phyloP scores from a whole-genome alignment of 2,888 invertebrate species.

The Cactoblastis cactorum region DNA sequence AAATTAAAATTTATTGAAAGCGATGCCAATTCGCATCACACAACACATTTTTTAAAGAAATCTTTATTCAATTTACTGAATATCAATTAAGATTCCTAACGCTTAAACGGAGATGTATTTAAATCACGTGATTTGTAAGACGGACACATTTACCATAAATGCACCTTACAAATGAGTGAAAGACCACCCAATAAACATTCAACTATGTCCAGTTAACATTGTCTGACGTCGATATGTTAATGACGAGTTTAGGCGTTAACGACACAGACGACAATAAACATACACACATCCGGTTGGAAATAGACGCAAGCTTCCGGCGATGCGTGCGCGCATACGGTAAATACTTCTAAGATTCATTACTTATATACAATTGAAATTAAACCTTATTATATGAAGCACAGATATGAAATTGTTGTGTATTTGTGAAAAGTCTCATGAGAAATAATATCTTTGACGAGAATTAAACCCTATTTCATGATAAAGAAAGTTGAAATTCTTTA shows the following conservation, averaged over 20 bases:
- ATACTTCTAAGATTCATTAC: slow-evolving; percentile 19
- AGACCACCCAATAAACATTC: slow-evolving; percentile 9
- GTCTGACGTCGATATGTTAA: slow-evolving; percentile 52
- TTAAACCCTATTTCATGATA: background rate
- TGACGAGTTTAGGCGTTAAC: slow-evolving; percentile 61
- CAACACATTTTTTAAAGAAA: background rate
- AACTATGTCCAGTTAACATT: slow-evolving; percentile 10
- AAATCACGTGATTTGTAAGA: slow-evolving; percentile 6
- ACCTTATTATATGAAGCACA: slow-evolving; percentile 1
- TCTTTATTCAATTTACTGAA: background rate
- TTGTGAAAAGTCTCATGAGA: background rate
- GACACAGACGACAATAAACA: slow-evolving; percentile 71
- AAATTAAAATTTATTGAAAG: too few species aligned
- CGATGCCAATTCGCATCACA: too few species aligned
- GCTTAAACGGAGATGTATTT: background rate
- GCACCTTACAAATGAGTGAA: slow-evolving; percentile 2
- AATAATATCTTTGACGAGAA: background rate
- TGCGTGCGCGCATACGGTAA: slow-evolving; percentile 33
- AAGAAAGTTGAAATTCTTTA: background rate
- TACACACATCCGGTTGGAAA: slow-evolving; percentile 71
- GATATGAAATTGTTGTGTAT: background rate
- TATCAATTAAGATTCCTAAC: slow-evolving; percentile 3
- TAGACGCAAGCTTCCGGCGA: slow-evolving; percentile 70
- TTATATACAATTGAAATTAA: background rate
- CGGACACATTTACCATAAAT: slow-evolving; percentile 7